Conservation (phyloP, 2,888 invertebrate genomes). For the Hyalella azteca region DNA sequence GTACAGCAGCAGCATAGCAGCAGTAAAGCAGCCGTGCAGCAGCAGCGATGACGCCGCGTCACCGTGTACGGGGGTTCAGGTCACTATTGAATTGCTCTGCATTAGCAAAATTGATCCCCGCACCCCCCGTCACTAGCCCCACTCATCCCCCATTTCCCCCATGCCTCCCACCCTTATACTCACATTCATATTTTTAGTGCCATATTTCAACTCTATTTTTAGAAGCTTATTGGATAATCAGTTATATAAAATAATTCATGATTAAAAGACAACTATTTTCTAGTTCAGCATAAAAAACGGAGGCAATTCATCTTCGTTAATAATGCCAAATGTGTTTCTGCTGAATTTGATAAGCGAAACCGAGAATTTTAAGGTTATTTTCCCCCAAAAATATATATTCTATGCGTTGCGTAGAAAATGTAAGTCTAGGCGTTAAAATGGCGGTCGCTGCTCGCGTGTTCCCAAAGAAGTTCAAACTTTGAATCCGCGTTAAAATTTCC, state of each 20-base stretch:
- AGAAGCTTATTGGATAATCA: too few relatives aligned
- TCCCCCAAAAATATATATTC: too few relatives aligned
- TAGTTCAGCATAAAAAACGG: too few relatives aligned
- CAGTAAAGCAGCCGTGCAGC: background rate
- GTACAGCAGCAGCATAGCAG: background rate
- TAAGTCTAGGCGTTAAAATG: background rate
- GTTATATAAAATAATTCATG: too few relatives aligned
- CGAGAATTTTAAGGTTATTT: too few relatives aligned
- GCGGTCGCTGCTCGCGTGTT: background rate
- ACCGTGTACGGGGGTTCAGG: background rate
- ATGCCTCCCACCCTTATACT: background rate
- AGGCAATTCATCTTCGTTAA: too few relatives aligned
- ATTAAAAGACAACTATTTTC: too few relatives aligned
- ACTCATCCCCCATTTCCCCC: background rate
- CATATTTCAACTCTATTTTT: background rate
- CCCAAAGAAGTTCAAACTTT: background rate
- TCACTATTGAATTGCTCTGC: conserved; percentile 20
- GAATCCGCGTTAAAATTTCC: background rate
- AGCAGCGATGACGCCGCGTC: background rate
- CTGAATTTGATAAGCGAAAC: too few relatives aligned
- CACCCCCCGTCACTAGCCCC: background rate
- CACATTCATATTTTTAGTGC: background rate
- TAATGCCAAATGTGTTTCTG: too few relatives aligned
- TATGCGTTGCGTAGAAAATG: background rate
- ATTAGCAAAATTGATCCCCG: background rate